phyloP scores from a whole-genome alignment of 2,888 invertebrate genomes.

The Endotricha flammealis region DNA sequence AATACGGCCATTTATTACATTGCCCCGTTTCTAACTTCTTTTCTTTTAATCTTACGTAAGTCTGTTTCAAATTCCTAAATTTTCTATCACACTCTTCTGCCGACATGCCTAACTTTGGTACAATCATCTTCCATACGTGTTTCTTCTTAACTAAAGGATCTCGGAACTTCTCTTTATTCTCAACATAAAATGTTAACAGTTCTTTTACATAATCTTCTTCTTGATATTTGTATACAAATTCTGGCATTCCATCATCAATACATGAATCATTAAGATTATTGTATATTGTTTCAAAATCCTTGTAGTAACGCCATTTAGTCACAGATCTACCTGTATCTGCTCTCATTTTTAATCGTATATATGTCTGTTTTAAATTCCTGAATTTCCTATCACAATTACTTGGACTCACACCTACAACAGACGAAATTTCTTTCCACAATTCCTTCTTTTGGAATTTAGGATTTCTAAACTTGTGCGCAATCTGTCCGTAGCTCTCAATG shows the following conservation, averaged over 20 bases:
- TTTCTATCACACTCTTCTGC: constrained; percentile 63
- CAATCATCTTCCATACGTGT: constrained; percentile 50
- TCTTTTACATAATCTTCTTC: constrained; percentile 55
- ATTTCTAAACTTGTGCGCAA: constrained; percentile 57
- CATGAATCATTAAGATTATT: constrained; percentile 22
- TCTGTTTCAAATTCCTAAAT: constrained; percentile 66
- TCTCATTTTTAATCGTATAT: constrained; percentile 51
- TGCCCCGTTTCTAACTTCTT: constrained; percentile 52
- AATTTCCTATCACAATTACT: constrained; percentile 63
- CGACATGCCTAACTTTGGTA: constrained; percentile 46
- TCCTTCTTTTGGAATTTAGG: constrained; percentile 62
- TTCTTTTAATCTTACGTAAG: constrained; percentile 52
- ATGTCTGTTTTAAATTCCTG: constrained; percentile 65
- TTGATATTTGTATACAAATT: constrained; percentile 25
- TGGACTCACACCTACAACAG: constrained; percentile 45
- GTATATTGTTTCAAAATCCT: constrained; percentile 58
- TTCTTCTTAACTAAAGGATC: constrained; percentile 59
- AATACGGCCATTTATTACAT: constrained; percentile 59
- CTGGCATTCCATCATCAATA: constrained; percentile 20
- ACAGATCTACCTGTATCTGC: constrained; percentile 38
- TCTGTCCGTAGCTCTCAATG: constrained; percentile 51
- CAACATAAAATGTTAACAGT: constrained; percentile 54
- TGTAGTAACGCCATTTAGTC: constrained; percentile 62
- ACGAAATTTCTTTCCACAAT: constrained; percentile 58
- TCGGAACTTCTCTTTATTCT: constrained; percentile 56